Percentiles rank a stretch among this genome's conserved stretches.
These are phyloP conservation scores for Perdita meconis DNA, from an alignment of 2,888 invertebrate species.

Conservation along the genomic window DNA sequence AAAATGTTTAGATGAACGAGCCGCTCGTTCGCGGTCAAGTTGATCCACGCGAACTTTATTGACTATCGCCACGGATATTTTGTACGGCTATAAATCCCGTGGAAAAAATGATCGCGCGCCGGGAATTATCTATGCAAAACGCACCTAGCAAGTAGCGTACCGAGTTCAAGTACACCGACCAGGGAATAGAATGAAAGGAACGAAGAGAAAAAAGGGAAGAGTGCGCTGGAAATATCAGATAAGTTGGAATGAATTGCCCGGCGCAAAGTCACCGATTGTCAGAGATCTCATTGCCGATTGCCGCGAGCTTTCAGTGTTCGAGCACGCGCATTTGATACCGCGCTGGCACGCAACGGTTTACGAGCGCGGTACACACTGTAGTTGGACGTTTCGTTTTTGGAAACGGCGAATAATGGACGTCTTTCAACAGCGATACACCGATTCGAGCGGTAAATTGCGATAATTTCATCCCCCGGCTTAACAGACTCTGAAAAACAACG, in stretches of 20 bases:
- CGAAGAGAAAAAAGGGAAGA: neutral
- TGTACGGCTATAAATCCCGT: slow-evolving; percentile 47
- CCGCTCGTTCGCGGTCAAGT: slow-evolving; percentile 16
- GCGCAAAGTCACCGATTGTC: slow-evolving; percentile 71
- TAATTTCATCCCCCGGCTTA: slow-evolving; percentile 1
- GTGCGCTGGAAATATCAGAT: slow-evolving; percentile 61
- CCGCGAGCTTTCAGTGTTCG: slow-evolving; percentile 64
- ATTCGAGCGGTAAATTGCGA: slow-evolving; percentile 3
- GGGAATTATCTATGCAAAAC: slow-evolving; percentile 64
- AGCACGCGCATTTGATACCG: slow-evolving; percentile 65
- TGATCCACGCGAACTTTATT: slow-evolving; percentile 53
- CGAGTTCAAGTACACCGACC: slow-evolving; percentile 39
- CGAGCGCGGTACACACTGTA: slow-evolving; percentile 18
- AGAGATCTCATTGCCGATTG: slow-evolving; percentile 71
- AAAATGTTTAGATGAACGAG: slow-evolving; percentile 27
- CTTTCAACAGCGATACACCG: slow-evolving; percentile 9
- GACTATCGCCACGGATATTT: slow-evolving; percentile 56
- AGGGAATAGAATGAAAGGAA: neutral
- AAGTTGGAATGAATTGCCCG: slow-evolving; percentile 66
- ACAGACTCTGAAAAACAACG: neutral
- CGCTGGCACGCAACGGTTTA: slow-evolving; percentile 61
- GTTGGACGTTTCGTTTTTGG: slow-evolving; percentile 33
- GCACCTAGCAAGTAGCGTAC: slow-evolving; percentile 60
- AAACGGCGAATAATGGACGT: slow-evolving; percentile 25
- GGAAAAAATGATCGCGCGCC: slow-evolving; percentile 56